Evolutionary conservation across 2,888 invertebrate genomes (phyloP), one percentile per base, ranked within the genome.

Genomic region (Papilio elwesi): DNA sequence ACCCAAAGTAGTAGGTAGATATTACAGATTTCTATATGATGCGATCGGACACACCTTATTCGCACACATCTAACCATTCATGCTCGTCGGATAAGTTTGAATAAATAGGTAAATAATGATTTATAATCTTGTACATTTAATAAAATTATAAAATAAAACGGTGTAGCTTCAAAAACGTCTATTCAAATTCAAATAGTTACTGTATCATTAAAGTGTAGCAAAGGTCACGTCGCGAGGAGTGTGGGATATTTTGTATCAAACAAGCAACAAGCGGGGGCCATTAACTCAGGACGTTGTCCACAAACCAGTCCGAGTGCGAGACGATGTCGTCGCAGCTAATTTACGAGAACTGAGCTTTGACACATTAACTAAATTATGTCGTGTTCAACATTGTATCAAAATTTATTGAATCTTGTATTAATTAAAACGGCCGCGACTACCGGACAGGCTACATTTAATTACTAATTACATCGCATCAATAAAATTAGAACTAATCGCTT

Each of bases 241-340:
- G 85, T 85, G 84, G 81, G 85, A 85, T 80, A 82, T 83, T 85
- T 82, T 76, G 77, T 83, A 81, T 78, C 76, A 78, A 75, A 76
- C 77, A 75, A 75, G 70, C 73, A 38, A 62, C 43, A 43, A 43
- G 59, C 52, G n/a, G 73, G 57, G 73, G 68, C 68, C 68, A 73
- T 73, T 69, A 73, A 73, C 63, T 49, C 78, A 74, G 80, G 81
- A 82, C 82, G 81, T 79, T 82, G 82, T 82, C 78, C 80, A 80
- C 77, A 83, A 86, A 86, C 85, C 82, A 78, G 84, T 83, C 81
- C 79, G 73, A 74, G 76, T 70, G 75, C 26, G 26, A 26, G 26
- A 26, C 26, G 79, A 63, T 71, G 74, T 26, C 26, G 26, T 26
- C 26, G 26, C 26, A 26, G 74, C 75, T 76, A 80, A 78, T 79